These are phyloP conservation scores for Stegostoma tigrinum DNA, from an alignment of 2,113 vertebrate genomes.

Conservation along the genomic window DNA sequence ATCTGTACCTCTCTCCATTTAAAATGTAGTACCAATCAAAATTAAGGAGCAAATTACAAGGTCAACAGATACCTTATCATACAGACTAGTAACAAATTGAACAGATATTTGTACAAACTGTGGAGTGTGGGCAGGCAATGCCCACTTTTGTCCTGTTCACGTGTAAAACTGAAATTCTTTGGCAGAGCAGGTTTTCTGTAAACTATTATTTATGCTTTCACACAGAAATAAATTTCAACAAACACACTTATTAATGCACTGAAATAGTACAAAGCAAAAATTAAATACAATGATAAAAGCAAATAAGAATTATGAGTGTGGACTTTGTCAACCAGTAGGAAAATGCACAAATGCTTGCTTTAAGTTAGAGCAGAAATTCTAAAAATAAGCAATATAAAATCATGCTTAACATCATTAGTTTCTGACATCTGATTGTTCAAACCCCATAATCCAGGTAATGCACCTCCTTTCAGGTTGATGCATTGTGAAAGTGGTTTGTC, in stretches of 20 bases:
- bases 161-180: neutral
- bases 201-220: neutral
- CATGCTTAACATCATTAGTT: conserved; percentile 18
- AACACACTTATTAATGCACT: neutral
- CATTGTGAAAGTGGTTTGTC: conserved; percentile 1
- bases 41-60: too few relatives aligned
- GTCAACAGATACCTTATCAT: neutral
- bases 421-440: neutral
- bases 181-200: neutral
- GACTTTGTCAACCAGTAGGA: neutral
- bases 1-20: too few relatives aligned
- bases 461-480: conserved; percentile 29
- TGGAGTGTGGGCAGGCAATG: neutral
- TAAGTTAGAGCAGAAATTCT: neutral
- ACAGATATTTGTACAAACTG: neutral
- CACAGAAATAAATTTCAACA: neutral
- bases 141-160: neutral
- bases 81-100: neutral
- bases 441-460: conserved; percentile 3
- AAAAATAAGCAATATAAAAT: conserved; percentile 10
- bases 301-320: neutral
- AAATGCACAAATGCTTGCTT: neutral
- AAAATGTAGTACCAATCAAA: too few relatives aligned
- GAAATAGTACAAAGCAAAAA: neutral
- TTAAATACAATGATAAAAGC: neutral